Evolutionary conservation across 2,888 invertebrate genomes (phyloP), one percentile per base, ranked within the genome.

Genomic region (Octonoba sinensis): DNA sequence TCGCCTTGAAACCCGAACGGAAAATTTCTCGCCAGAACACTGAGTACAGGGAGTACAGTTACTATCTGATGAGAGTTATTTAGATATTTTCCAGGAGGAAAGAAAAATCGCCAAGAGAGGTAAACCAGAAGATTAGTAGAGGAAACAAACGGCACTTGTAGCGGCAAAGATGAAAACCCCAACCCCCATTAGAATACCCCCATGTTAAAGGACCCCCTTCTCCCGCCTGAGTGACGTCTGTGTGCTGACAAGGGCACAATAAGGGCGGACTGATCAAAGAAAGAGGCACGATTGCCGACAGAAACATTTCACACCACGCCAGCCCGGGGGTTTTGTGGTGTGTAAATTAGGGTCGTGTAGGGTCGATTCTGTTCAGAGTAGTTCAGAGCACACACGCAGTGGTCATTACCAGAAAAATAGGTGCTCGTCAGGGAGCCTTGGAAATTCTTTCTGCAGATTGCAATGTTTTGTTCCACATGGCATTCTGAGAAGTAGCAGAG

Each of bases 141-240:
- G 46, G 60, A 76, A 74, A 75, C 72, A 82, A 82, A 76, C 71
- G 82, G 54, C 24, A 13, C 46, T 27, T 27, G 27, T 51, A 56
- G 71, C 82, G 82, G 82, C 82, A 60, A 82, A 82, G 82, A 82
- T 82, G 82, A 82, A 76, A 82, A 82, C 47, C 46, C 66, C 54
- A 24, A 4, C 18, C n/a, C 16, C 11, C 1, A 16, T 22, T 49
- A 36, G 36, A 36, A 22, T n/a, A 16, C 44, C 44, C 44, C 36
- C 60, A 44, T 44, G 36, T 11, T 11, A n/a, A 18, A n/a, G 60
- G 60, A n/a, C 11, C 44, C n/a, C 44, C n/a, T 22, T 13, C 24
- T 11, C 22, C 65, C 69, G 74, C 11, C 81, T 64, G 67, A 69
- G 18, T 82, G 82, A 82, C 82, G 75, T 82, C 82, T 82, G 66